phyloP scores from a whole-genome alignment of 2,797 vertebrate species.

The Arctocebus calabarensis region DNA sequence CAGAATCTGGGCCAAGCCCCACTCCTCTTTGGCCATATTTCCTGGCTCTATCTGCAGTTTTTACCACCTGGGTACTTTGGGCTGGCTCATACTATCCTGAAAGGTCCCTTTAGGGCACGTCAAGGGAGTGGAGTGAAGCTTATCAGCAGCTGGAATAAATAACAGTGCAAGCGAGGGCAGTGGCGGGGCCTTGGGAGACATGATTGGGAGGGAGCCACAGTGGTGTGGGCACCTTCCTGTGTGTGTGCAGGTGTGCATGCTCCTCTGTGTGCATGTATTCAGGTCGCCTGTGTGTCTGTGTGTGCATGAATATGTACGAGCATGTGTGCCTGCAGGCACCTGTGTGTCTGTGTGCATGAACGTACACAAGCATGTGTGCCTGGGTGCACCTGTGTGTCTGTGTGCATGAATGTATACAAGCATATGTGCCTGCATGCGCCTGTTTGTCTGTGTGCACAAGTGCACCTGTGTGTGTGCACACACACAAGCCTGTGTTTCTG shows the following conservation, averaged over 20 bases:
- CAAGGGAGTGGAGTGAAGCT: not conserved
- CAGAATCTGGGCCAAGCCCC: not conserved
- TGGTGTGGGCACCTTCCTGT: accelerated
- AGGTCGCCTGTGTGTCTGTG: too few species aligned
- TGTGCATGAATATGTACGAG: too few species aligned
- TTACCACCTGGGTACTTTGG: not conserved
- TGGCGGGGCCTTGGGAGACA: accelerated
- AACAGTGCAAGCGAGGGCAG: not conserved
- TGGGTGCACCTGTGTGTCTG: too few species aligned
- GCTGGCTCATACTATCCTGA: not conserved
- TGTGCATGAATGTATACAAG: too few species aligned
- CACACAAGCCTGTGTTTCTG: too few species aligned
- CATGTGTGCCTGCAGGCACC: too few species aligned
- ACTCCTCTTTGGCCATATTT: not conserved
- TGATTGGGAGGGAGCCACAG: accelerated
- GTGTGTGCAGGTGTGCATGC: accelerated
- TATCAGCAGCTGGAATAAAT: not conserved
- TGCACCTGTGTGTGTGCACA: too few species aligned
- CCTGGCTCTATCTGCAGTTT: not conserved
- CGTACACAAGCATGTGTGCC: too few species aligned
- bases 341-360: too few species aligned
- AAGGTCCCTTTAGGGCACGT: not conserved
- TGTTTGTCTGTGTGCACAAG: too few species aligned
- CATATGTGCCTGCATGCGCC: too few species aligned
- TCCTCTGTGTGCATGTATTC: accelerated